Evolutionary conservation across 2,888 invertebrate genomes (phyloP), one percentile per base, ranked within the genome.

Genomic region (Pseudococcus viburni): DNA sequence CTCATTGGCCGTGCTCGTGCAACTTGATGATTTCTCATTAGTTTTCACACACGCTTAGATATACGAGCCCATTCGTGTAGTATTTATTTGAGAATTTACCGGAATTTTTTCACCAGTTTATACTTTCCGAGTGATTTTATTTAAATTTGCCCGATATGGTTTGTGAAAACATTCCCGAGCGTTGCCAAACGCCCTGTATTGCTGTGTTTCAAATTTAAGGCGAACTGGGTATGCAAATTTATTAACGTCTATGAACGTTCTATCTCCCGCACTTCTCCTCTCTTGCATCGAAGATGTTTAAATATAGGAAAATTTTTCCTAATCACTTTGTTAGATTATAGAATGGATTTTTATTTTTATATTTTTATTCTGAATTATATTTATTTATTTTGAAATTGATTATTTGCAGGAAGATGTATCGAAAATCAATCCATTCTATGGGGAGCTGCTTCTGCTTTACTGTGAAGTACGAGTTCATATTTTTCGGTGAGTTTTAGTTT

Each of bases 191-290:
- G 1, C 26, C 3, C 26, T 33, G 26, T 33, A 33, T 33, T 51
- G 15, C 0, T 51, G 15, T 51, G 15, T 51, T 22, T 64, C 19
- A 1, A 15, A 77, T 77, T 0, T 39, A 39, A 15, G 77, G 77
- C 77, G 77, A 17, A 77, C 39, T 4, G 17, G 39, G 12, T 77
- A 77, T 77, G 77, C 77, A 77, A 77, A 77, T 77, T 77, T 77
- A 77, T 77, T 77, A 77, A 77, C 77, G n/a, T 39, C 39, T 64
- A 1, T 64, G n/a, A 4, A 55, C 5, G 1, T n/a, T 15, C n/a
- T 12, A 51, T 12, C 48, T 51, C 48, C 26, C 26, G 26, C 26
- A 3, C 26, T 3, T 33, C 26, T 2, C 26, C 26, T 2, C 26
- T 33, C 26, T 2, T 33, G 1, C 26, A 2, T 2, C 1, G 26